These are phyloP conservation scores for Sterna hirundo DNA, from an alignment of 2,113 vertebrate genomes.

Conservation along the genomic window DNA sequence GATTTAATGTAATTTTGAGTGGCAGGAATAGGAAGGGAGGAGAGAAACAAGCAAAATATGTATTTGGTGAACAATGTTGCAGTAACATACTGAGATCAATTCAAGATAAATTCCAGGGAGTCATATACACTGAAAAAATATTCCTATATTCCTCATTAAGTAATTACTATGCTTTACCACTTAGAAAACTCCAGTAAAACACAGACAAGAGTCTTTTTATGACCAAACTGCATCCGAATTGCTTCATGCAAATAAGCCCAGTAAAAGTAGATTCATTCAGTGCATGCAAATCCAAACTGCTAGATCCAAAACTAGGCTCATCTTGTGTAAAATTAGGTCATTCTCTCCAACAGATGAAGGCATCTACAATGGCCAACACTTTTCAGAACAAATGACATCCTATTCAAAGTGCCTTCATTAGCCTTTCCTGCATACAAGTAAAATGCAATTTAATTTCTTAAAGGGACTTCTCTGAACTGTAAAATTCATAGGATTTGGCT, in stretches of 20 bases:
- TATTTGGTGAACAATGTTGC: not conserved
- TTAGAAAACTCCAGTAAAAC: conserved; percentile 25
- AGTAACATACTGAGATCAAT: not conserved
- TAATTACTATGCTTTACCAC: not conserved
- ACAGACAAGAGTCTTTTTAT: not conserved
- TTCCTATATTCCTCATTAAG: not conserved
- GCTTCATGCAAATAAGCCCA: conserved; percentile 12
- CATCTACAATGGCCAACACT: not conserved
- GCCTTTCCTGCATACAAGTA: not conserved
- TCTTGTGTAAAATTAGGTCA: conserved; percentile 30
- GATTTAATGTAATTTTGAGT: not conserved
- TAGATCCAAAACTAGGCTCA: conserved; percentile 10
- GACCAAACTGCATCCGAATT: not conserved
- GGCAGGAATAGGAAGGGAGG: not conserved
- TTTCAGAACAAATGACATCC: conserved; percentile 12
- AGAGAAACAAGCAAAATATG: not conserved
- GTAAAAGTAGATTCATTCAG: not conserved
- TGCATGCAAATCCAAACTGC: conserved; percentile 5
- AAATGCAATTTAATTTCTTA: conserved; percentile 40
- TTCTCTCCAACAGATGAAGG: not conserved
- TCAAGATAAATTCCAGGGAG: not conserved
- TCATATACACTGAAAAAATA: not conserved
- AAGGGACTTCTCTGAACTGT: conserved; percentile 34
- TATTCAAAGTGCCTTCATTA: conserved; percentile 39
- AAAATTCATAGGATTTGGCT: conserved; percentile 13